Evolutionary conservation across 2,888 invertebrate species (phyloP).

Genomic region (Iphiclides podalirius): DNA sequence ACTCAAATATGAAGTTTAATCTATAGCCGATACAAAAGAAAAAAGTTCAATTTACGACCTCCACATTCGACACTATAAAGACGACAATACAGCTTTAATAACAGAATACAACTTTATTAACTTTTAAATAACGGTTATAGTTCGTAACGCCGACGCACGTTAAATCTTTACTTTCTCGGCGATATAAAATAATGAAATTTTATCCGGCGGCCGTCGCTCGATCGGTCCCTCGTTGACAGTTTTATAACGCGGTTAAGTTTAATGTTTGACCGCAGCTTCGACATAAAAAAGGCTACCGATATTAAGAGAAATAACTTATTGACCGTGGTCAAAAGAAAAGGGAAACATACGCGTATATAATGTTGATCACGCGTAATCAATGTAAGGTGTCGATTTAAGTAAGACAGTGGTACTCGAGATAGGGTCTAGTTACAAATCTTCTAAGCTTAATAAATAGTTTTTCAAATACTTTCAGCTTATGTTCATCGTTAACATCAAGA

Average conservation of each 20-base stretch:
- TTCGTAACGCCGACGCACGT: background rate
- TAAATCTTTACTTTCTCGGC: conserved; percentile 6
- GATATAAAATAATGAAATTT: conserved; percentile 15
- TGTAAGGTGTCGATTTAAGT: too few species aligned
- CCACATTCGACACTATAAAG: too few species aligned
- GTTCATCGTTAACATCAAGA: too few species aligned
- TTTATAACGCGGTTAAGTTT: conserved; percentile 14
- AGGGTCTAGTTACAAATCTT: background rate
- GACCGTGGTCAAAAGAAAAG: too few species aligned
- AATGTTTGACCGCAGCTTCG: conserved; percentile 4
- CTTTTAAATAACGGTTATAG: too few species aligned
- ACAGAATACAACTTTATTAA: too few species aligned
- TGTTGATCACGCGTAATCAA: background rate
- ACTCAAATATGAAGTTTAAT: too few species aligned
- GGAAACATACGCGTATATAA: too few species aligned
- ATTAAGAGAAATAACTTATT: background rate
- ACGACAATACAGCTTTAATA: too few species aligned
- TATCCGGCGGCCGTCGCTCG: conserved; percentile 1
- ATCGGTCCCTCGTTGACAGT: conserved; percentile 19
- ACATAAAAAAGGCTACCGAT: conserved; percentile 9
- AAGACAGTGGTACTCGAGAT: background rate
- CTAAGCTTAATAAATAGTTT: background rate
- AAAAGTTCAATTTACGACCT: too few species aligned
- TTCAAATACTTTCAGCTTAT: too few species aligned
- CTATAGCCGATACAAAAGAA: too few species aligned